Base-by-base conservation (phyloP, 2,888 invertebrate genomes). In the Perithous albicinctus region DNA sequence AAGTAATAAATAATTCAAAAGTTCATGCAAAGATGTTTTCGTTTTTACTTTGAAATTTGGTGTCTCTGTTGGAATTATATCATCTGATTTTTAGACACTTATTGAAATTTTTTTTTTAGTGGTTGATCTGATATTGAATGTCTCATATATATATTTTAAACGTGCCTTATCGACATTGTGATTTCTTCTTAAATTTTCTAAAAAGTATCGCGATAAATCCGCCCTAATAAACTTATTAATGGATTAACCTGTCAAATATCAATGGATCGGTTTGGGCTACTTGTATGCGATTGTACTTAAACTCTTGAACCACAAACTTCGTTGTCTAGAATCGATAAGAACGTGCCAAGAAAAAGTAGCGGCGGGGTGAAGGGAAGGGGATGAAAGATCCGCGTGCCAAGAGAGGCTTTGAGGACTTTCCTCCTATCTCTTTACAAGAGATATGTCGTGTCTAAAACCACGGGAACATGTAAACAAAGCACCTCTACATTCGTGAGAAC, bases 261-360 rank as follows among this genome's bases (percentile, higher is more conserved):
- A 48, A 18, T 48, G 18, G 20, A 48, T 18, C 20, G 18, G 5
- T 48, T 48, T 20, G 4, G 18, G 46, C 18, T 8, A 48, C 15
- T 59, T 15, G 59, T 15, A 7, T 15, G 32, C 59, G 32, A 29
- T 54, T 12, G n/a, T 54, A 32, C n/a, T 59, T 12, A 15, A 32
- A 32, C 32, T 32, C 32, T n/a, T 59, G 59, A 18, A 15, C 59
- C 32, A 59, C 29, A 59, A 59, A 59, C 59, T 32, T 59, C 59
- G 59, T 59, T 59, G 46, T 48, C 18, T 2, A 59, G 32, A 29
- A 59, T 59, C 59, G 59, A 59, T 59, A 59, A 59, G 32, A 59
- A 29, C 59, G 59, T 29, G 59, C 59, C 59, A 59, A 59, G 59
- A 59, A 20, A 48, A 20, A 48, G 6, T 2, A 46, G 18, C 18